Conservation (phyloP, 2,888 invertebrate genomes). For the Allygus modestus region DNA sequence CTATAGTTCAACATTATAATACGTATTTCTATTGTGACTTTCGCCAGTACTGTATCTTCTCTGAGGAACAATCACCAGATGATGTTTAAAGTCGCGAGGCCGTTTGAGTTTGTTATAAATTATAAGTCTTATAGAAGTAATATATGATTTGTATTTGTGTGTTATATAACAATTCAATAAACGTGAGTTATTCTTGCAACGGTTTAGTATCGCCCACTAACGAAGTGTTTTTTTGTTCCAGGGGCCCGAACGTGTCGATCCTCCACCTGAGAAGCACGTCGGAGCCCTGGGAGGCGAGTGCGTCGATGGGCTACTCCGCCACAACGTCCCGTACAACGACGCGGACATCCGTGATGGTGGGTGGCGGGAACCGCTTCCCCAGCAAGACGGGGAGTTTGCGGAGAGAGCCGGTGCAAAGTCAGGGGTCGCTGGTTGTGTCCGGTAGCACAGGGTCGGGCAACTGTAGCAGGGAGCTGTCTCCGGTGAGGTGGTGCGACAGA, state of each 20-base stretch:
- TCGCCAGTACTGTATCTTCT: no score
- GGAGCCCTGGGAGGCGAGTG: conserved; percentile 77
- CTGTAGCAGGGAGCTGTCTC: conserved; percentile 77
- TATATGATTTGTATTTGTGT: no score
- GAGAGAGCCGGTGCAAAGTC: conserved; percentile 48
- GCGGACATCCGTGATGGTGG: conserved; percentile 17
- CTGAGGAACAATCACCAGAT: no score
- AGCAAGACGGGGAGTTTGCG: conserved; percentile 42
- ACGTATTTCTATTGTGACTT: no score
- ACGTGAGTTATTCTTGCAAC: no score
- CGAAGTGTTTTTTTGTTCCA: conserved; percentile 71
- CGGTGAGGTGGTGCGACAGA: conserved; percentile 79
- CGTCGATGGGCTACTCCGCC: conserved; percentile 72
- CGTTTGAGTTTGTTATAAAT: no score
- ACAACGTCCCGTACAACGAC: conserved; percentile 33
- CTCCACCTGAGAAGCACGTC: conserved; percentile 78
- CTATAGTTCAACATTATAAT: no score
- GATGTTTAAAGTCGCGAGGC: no score
- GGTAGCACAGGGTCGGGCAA: conserved; percentile 45
- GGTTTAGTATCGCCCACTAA: no score
- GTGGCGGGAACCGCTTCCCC: neutral
- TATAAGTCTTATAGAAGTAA: no score
- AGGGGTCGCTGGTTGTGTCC: conserved; percentile 48
- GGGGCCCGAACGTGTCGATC: conserved; percentile 78
- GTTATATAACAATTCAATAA: no score